Base-by-base conservation (phyloP, 2,888 invertebrate species). In the Parascotia fuliginaria region DNA sequence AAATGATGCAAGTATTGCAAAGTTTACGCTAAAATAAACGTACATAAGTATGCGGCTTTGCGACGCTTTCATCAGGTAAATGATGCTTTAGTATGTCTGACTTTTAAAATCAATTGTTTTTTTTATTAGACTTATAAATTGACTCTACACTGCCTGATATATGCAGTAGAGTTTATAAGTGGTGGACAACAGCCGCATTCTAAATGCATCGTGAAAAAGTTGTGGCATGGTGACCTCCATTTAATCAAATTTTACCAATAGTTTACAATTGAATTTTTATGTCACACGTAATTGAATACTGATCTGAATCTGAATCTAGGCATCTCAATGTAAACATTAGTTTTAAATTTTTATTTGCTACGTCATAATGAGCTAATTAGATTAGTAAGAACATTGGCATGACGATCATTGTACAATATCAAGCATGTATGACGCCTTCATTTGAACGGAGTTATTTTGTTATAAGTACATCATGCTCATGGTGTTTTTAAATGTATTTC, bases 301-400 rank as follows among this genome's bases (percentile, higher is more conserved):
- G 57, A 60, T 51, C 43, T 50, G n/a, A n/a, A n/a, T n/a, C n/a
- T n/a, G n/a, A 56, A 39, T 11, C 36, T 60, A 68, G 51, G 53
- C 58, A 42, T 58, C 40, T 58, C 70, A 47, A 65, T 51, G 59
- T 64, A 63, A n/a, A n/a, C 61, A 48, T 49, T 47, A 45, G 55
- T 50, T 59, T 60, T 52, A 61, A 55, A 33, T 9, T 67, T 75
- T 77, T 81, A 71, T 48, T 82, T 79, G 79, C 78, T 68, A 68
- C 60, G 64, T 75, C 71, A 71, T 65, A 68, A 63, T 71, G 63
- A 62, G 53, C 59, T 65, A 61, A 58, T 62, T 64, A 56, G 46
- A 61, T 42, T 58, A 60, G 73, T 72, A 56, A 67, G 64, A 68
- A 73, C 69, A 63, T 57, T 64, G 56, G 64, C 70, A 74, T 57